Percentiles rank a stretch among this genome's conserved stretches.
These are phyloP conservation scores for Mesorhabditis spiculigera DNA, from an alignment of 2,888 invertebrate species.

Conservation along the genomic window DNA sequence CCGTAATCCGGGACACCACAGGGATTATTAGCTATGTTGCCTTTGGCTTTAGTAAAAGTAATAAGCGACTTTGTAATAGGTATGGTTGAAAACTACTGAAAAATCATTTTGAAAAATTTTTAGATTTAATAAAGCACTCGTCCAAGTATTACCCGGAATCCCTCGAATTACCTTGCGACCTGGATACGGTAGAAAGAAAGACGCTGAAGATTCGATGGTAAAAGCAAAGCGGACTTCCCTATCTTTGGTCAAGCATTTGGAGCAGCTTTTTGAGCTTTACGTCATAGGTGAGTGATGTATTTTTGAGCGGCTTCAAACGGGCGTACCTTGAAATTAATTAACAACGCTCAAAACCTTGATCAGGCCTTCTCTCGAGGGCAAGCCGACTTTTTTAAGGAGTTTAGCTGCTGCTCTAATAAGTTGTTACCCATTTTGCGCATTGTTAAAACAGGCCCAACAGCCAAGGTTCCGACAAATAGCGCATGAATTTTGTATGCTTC, in stretches of 20 bases:
- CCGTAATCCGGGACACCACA: slow-evolving; percentile 34
- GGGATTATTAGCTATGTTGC: slow-evolving; percentile 36
- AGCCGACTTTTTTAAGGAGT: too few species aligned
- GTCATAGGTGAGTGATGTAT: neutral
- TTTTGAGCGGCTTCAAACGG: too few species aligned
- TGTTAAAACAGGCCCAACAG: too few species aligned
- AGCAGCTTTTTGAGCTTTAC: slow-evolving; percentile 30
- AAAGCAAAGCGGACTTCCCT: slow-evolving; percentile 23
- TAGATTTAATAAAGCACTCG: slow-evolving; percentile 38
- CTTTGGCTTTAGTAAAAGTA: slow-evolving; percentile 36
- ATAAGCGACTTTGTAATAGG: slow-evolving; percentile 29
- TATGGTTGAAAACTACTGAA: slow-evolving; percentile 7
- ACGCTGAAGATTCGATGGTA: slow-evolving; percentile 21
- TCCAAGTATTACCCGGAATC: slow-evolving; percentile 36
- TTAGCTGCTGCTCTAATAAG: too few species aligned
- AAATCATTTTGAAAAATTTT: slow-evolving; percentile 1
- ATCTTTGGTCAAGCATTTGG: slow-evolving; percentile 25
- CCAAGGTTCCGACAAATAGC: too few species aligned
- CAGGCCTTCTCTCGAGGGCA: too few species aligned
- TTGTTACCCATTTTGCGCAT: too few species aligned
- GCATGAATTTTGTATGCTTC: too few species aligned
- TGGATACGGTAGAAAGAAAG: slow-evolving; percentile 30
- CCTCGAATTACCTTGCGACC: slow-evolving; percentile 31
- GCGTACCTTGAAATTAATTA: too few species aligned
- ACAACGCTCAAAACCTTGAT: too few species aligned